Base-by-base conservation (phyloP, 2,113 vertebrate genomes). In the Otus sunia region DNA sequence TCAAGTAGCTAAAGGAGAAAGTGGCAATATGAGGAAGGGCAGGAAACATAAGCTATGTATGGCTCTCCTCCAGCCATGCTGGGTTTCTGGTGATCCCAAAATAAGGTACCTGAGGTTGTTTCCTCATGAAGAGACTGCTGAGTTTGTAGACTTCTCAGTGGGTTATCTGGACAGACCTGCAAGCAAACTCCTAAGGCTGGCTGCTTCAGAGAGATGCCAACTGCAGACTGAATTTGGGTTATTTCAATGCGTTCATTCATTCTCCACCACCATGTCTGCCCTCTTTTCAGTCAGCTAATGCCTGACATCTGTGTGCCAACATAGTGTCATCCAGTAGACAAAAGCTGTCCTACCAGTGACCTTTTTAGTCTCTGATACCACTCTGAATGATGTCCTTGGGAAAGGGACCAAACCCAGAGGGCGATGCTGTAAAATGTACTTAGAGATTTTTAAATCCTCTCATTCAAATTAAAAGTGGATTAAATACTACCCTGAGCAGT, bases 381-480 rank as follows among this genome's bases (percentile, higher is more conserved):
- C 68, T 63, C 36, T 39, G 49, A 92, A 52, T 60, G 10, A 39
- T 45, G 39, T 67, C 37, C 58, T 83, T 91, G 81, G 79, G 83
- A 96, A 95, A 93, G 55, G 25, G 45, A 96, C 36, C 71, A 93
- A 89, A 74, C 56, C 72, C 86, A 60, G 73, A 88, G 62, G 88
- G 71, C 81, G 85, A 17, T 27, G 69, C 63, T 83, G 45, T 60
- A 93, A 94, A 88, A 93, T 74, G 79, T 77, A 68, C 41, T 52
- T 53, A 88, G 63, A 23, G 89, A 86, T 88, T 95, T 96, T 96
- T 88, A 66, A 92, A 96, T 85, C 84, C 79, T 90, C 88, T 97
- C 92, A 92, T 92, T 95, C 79, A 93, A 97, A 95, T 97, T 91
- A 97, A 97, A 96, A 96, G 88, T 88, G 96, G 96, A 97, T 97